Evolutionary conservation across 1,140 invertebrate genomes (phyloP), one percentile per base, ranked within the genome.

Genomic region (Solen grandis): DNA sequence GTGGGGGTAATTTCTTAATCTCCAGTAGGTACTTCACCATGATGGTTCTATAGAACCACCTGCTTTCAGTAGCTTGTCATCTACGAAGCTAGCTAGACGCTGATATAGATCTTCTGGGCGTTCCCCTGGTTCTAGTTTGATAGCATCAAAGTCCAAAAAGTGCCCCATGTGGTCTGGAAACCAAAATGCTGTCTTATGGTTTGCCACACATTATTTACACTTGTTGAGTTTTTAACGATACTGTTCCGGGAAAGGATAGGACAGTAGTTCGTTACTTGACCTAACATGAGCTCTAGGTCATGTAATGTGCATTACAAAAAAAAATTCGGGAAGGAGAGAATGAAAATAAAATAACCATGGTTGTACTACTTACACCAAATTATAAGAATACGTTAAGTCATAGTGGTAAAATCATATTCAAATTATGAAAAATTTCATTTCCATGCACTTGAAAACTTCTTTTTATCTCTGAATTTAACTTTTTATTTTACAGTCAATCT

Each of bases 51-150:
- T 85, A 14, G 33, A n/a, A 0, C 41, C 69, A 50, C 70, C 63
- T 8, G n/a, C 31, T 16, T 66, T 31, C 5, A 85, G 74, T 5
- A n/a, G n/a, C n/a, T n/a, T n/a, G n/a, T n/a, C n/a, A n/a, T n/a
- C n/a, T n/a, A n/a, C n/a, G n/a, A n/a, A 86, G 35, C 83, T 57
- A 0, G 59, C 65, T 25, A 85, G 14, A 41, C 73, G 46, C 35
- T 86, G 81, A 63, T 33, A 86, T 19, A 85, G 46, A 73, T 86
- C 85, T 22, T 83, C 83, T 13, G 83, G 70, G 33, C 73, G 46
- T 36, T 86, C 78, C 31, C 59, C 52, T 0, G 81, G 73, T 54
- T 83, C 75, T 22, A 82, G 55, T 31, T 72, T 36, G 19, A 87
- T 81, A 22, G 46, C 0, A 16, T 38, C 52, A 35, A 84, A 75